phyloP scores from a whole-genome alignment of 2,113 vertebrate species.

The Pachycephala philippinensis region DNA sequence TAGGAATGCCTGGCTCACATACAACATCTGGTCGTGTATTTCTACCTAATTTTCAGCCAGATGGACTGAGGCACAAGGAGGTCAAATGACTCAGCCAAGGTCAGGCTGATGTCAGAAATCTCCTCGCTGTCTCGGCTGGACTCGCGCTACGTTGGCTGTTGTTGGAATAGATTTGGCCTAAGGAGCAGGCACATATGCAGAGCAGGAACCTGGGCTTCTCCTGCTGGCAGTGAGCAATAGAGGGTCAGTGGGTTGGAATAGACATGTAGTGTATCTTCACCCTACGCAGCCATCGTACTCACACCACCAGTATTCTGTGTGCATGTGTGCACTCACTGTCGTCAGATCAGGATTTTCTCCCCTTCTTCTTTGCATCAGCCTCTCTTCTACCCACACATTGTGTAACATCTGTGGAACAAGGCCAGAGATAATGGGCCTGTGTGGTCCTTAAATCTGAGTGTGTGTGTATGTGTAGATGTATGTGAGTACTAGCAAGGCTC shows the following conservation, averaged over 20 bases:
- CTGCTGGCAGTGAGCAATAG: neutral
- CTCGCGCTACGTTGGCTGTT: rapidly evolving
- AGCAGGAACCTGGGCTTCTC: neutral
- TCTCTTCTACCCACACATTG: neutral
- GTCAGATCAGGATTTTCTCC: neutral
- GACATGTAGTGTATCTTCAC: neutral
- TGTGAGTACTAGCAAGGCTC: neutral
- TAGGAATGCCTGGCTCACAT: constrained; percentile 14
- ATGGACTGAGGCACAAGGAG: constrained; percentile 21
- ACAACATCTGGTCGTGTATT: constrained; percentile 45
- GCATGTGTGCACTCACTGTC: rapidly evolving
- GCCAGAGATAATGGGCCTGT: neutral
- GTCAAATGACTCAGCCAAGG: constrained; percentile 43
- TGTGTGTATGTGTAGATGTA: rapidly evolving
- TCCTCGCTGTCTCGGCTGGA: neutral
- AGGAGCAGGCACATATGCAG: neutral
- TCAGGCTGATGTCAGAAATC: constrained; percentile 47
- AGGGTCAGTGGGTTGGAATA: neutral
- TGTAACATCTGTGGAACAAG: neutral
- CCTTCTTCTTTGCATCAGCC: neutral
- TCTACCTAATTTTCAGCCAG: constrained; percentile 56
- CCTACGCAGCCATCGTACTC: rapidly evolving
- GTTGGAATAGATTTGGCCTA: neutral
- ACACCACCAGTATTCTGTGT: neutral
- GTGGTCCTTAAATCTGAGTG: neutral